A percentile compares a stretch with the other conserved stretches of the same genome.
phyloP scores from a whole-genome alignment of 2,888 invertebrate genomes.

The Arctia plantaginis region DNA sequence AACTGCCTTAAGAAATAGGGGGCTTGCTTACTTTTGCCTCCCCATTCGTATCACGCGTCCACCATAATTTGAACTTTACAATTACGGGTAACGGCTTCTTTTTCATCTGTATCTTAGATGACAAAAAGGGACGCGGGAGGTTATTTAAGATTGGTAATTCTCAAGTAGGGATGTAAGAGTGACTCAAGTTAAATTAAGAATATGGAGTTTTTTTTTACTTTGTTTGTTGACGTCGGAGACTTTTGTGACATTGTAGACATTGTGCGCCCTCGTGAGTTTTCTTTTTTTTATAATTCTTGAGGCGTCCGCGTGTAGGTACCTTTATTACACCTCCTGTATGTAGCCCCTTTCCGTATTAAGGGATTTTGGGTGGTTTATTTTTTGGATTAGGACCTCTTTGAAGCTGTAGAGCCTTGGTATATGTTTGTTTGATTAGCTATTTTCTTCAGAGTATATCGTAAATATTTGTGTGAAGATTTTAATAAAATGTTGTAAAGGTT shows the following conservation, averaged over 20 bases:
- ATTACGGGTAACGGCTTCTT: slow-evolving; percentile 40
- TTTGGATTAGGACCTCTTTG: slow-evolving; percentile 82
- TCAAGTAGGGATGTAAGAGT: slow-evolving; percentile 83
- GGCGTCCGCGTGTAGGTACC: slow-evolving; percentile 79
- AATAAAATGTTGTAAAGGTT: neutral
- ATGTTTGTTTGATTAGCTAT: slow-evolving; percentile 77
- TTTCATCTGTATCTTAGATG: slow-evolving; percentile 23
- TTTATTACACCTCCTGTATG: slow-evolving; percentile 70
- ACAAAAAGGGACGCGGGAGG: slow-evolving; percentile 34
- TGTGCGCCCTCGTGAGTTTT: slow-evolving; percentile 69
- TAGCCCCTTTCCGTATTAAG: slow-evolving; percentile 73
- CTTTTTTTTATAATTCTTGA: slow-evolving; percentile 80
- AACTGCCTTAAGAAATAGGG: slow-evolving; percentile 80
- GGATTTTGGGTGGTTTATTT: slow-evolving; percentile 80
- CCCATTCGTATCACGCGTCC: slow-evolving; percentile 73
- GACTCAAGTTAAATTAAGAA: slow-evolving; percentile 87
- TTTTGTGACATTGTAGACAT: slow-evolving; percentile 85
- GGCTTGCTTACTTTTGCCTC: slow-evolving; percentile 75
- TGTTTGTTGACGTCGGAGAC: slow-evolving; percentile 82
- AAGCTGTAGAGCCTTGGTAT: slow-evolving; percentile 73
- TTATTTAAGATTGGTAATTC: slow-evolving; percentile 57
- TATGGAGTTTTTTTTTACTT: slow-evolving; percentile 82
- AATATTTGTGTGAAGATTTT: slow-evolving; percentile 13
- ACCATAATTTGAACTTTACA: slow-evolving; percentile 60
- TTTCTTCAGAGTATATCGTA: slow-evolving; percentile 20